phyloP scores from a whole-genome alignment of 2,113 vertebrate species.

The Saguinus imperator region DNA sequence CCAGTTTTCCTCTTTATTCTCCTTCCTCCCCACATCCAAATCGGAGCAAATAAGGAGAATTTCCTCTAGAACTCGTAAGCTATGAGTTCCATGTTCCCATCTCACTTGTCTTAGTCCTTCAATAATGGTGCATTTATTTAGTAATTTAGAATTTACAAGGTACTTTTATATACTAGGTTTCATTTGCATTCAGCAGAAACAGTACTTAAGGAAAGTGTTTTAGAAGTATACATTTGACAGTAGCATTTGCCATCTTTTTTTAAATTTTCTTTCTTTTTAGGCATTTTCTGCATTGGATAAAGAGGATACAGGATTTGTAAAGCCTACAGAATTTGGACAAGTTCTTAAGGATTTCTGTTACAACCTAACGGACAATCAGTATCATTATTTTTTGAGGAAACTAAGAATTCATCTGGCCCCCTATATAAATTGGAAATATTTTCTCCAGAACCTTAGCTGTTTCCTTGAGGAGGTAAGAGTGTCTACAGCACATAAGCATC shows the following conservation, averaged over 20 bases:
- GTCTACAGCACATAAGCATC: fast-evolving
- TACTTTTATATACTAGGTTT: fast-evolving
- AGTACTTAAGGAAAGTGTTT: background rate
- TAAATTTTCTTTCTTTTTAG: slow-evolving; percentile 48
- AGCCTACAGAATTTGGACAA: slow-evolving; percentile 79
- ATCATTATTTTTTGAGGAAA: slow-evolving; percentile 82
- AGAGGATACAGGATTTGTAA: slow-evolving; percentile 77
- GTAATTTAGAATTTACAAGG: background rate
- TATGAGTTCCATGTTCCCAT: fast-evolving
- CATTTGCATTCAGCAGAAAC: background rate
- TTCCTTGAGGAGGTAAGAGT: slow-evolving; percentile 77
- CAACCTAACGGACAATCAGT: slow-evolving; percentile 81
- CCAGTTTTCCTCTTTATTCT: too few species aligned
- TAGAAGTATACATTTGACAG: background rate
- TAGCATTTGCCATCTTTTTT: background rate
- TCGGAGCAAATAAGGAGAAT: fast-evolving
- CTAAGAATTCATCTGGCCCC: slow-evolving; percentile 75
- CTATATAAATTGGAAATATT: slow-evolving; percentile 82
- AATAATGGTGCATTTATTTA: fast-evolving
- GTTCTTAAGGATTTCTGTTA: slow-evolving; percentile 85
- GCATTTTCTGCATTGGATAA: slow-evolving; percentile 83
- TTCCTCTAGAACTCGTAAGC: fast-evolving
- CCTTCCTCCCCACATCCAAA: background rate
- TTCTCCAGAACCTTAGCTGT: slow-evolving; percentile 80
- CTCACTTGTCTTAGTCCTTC: fast-evolving